Evolutionary conservation across 64 coral and sea anemone genomes (phyloP).

Genomic region (Hydrozoanthus tunicans): DNA sequence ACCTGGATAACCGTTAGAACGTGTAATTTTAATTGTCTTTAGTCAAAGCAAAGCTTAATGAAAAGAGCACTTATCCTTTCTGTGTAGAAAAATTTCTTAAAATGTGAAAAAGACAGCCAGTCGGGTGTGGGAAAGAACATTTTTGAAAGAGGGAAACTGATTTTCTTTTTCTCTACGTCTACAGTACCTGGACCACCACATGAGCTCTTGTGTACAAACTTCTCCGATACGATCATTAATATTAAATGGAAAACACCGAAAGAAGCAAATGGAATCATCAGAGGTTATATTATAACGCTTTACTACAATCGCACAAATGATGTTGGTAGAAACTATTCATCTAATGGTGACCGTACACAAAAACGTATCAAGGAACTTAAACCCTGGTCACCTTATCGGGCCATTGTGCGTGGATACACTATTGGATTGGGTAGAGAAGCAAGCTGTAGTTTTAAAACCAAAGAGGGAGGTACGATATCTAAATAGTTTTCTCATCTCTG

Average conservation of each 20-base stretch:
- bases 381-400: background rate
- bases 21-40: too few relatives aligned
- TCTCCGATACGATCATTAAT: background rate
- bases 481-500: too few relatives aligned
- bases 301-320: constrained; percentile 7
- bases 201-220: background rate
- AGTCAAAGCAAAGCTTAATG: too few relatives aligned
- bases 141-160: too few relatives aligned
- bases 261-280: background rate
- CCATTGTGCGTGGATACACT: too few relatives aligned
- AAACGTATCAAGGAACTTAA: background rate
- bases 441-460: background rate
- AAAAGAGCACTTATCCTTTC: too few relatives aligned
- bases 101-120: too few relatives aligned
- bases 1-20: too few relatives aligned
- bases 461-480: constrained; percentile 5
- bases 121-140: too few relatives aligned
- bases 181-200: constrained; percentile 15
- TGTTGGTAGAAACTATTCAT: background rate
- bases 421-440: too few relatives aligned
- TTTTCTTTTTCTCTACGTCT: too few relatives aligned
- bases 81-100: too few relatives aligned
- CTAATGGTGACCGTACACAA: background rate
- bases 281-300: background rate
- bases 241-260: background rate